A percentile compares a stretch with the other conserved stretches of the same genome.
Conservation (phyloP, 2,113 vertebrate genomes). For the Struthidea cinerea region DNA sequence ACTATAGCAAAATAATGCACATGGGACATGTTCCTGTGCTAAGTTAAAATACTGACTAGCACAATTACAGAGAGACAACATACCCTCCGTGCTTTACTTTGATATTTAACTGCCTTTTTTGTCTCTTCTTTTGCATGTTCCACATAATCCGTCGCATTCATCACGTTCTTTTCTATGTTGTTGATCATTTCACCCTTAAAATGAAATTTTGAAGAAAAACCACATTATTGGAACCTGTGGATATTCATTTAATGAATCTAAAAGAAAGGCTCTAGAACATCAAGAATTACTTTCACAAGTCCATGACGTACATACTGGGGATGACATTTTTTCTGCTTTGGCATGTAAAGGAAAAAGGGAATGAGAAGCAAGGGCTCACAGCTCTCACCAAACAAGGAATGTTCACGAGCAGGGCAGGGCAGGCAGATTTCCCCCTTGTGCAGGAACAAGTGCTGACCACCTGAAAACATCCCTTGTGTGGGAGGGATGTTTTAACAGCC, state of each 20-base stretch:
- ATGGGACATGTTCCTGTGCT: neutral
- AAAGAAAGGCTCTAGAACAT: neutral
- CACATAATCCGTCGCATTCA: conserved; percentile 84
- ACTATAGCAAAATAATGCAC: neutral
- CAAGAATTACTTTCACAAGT: neutral
- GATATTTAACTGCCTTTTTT: conserved; percentile 90
- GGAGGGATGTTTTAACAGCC: neutral
- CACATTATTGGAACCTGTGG: neutral
- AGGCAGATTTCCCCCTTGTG: neutral
- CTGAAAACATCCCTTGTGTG: neutral
- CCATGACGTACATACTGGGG: neutral
- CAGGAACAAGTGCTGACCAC: neutral
- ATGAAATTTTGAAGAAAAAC: neutral
- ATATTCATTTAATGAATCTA: neutral
- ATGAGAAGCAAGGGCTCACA: neutral
- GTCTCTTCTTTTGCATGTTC: conserved; percentile 89
- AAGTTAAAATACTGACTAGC: neutral
- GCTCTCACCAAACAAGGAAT: neutral
- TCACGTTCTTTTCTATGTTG: conserved; percentile 91
- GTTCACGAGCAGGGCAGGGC: neutral
- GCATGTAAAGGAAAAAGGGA: neutral
- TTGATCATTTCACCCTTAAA: conserved; percentile 93
- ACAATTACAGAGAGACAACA: neutral
- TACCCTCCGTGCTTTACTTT: conserved; percentile 90
- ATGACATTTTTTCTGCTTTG: neutral